Evolutionary conservation across 2,113 vertebrate genomes (phyloP).

Genomic region (Paracanthobrama guichenoti): DNA sequence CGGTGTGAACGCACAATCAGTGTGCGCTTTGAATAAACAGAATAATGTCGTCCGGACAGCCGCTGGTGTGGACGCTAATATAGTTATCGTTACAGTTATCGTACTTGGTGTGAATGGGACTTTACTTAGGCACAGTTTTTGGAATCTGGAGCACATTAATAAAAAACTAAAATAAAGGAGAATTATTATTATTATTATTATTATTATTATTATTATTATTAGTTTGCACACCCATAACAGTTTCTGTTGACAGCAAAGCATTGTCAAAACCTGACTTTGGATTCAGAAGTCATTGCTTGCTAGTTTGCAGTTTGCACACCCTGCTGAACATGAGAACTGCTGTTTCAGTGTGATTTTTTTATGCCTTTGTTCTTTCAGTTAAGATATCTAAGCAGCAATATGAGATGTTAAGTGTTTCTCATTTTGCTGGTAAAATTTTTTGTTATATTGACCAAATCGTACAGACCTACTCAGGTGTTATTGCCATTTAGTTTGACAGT

Average conservation of each 20-base stretch:
- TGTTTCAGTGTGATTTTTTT: constrained; percentile 18
- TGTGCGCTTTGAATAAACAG: no score
- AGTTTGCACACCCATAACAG: background rate
- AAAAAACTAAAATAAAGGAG: background rate
- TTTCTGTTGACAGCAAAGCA: background rate
- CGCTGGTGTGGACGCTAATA: no score
- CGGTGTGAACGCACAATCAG: no score
- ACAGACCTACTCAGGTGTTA: background rate
- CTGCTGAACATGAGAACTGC: constrained; percentile 24
- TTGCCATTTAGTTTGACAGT: background rate
- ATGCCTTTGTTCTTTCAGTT: background rate
- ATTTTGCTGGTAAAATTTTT: background rate
- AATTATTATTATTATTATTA: background rate
- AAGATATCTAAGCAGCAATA: background rate
- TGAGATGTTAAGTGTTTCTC: constrained; percentile 5
- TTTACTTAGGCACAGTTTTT: background rate
- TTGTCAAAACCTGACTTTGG: background rate
- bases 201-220: background rate
- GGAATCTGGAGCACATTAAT: background rate
- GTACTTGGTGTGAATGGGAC: no score
- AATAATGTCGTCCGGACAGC: no score
- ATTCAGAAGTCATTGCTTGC: constrained; percentile 5
- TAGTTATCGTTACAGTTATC: no score
- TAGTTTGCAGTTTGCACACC: constrained; percentile 16
- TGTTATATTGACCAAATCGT: background rate